Percentiles rank a stretch among this genome's conserved stretches.
phyloP scores from a whole-genome alignment of 2,888 invertebrate species.

The Tetragonula carbonaria region DNA sequence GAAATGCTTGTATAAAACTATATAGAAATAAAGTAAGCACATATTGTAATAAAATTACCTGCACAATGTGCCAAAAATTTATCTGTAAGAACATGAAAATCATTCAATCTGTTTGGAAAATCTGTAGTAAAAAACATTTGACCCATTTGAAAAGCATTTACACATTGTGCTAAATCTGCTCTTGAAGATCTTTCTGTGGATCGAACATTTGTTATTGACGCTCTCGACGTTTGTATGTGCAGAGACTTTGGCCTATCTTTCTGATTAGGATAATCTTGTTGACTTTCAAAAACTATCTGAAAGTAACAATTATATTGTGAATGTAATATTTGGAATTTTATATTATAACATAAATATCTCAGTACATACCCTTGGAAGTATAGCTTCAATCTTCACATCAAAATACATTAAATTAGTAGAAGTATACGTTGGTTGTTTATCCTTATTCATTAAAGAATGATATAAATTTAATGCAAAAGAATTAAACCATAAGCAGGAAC shows the following conservation, averaged over 20 bases:
- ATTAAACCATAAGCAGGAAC: constrained; percentile 96
- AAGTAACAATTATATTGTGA: constrained; percentile 22
- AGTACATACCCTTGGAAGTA: constrained; percentile 93
- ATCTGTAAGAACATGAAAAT: constrained; percentile 92
- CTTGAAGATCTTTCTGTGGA: constrained; percentile 88
- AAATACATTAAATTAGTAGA: constrained; percentile 87
- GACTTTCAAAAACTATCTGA: constrained; percentile 92
- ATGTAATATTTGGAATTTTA: constrained; percentile 16
- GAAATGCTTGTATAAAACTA: constrained; percentile 24
- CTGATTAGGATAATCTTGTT: constrained; percentile 90
- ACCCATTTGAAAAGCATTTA: constrained; percentile 91
- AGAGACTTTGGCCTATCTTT: constrained; percentile 94
- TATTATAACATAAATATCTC: neutral
- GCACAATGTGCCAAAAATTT: constrained; percentile 91
- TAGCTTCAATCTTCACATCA: constrained; percentile 95
- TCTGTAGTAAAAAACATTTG: constrained; percentile 90
- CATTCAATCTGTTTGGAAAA: constrained; percentile 90
- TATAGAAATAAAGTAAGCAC: neutral
- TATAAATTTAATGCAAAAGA: constrained; percentile 95
- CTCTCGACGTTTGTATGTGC: constrained; percentile 92
- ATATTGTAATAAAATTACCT: constrained; percentile 75
- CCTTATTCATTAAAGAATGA: constrained; percentile 88
- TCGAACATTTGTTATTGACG: constrained; percentile 89
- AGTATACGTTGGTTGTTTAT: constrained; percentile 74
- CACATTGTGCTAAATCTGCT: constrained; percentile 91